Base-by-base conservation (phyloP, 2,113 vertebrate genomes). In the Gasterosteus aculeatus region DNA sequence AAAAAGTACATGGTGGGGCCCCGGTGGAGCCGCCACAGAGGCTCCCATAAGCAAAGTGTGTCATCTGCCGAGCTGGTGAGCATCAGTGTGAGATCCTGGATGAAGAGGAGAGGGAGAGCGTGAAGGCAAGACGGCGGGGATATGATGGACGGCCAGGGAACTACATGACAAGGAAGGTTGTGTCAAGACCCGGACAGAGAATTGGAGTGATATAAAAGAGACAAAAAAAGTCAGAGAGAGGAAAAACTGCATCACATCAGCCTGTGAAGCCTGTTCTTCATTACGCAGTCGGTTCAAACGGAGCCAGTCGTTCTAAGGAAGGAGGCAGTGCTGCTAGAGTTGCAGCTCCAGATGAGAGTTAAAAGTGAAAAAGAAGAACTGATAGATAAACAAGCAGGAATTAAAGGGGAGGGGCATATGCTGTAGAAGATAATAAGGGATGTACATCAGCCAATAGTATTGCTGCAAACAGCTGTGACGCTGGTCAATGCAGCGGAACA, bases 381-480 rank as follows among this genome's bases (percentile, higher is more conserved):
- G 42, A 66, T 18, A 31, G 31, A 41, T 60, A 69, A 71, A 78
- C 9, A 78, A 82, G 22, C 22, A 64, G 29, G 38, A 49, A 31
- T 57, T 11, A 10, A 18, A 69, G 61, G 39, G 76, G 33, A 1
- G 29, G 15, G 49, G 16, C n/a, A 54, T 51, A 73, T 49, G 41
- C 63, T 63, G 69, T 66, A 14, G 54, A 57, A 57, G 7, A 33
- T 63, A 73, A 69, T 35, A 70, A 69, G n/a, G 57, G 58, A 79
- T 80, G 77, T 70, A 74, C 81, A 84, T 73, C 81, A 78, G 84
- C 69, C 60, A 68, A 33, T 65, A 22, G 79, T 83, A 59, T 67
- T 87, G 85, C 92, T 92, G 92, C 93, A 91, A 91, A 91, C 84
- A 81, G 75, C 80, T 57, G 80, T 83, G 90, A 90, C 87, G 87